Evolutionary conservation across 2,797 vertebrate genomes (phyloP).

Genomic region (Buceros bicornis): DNA sequence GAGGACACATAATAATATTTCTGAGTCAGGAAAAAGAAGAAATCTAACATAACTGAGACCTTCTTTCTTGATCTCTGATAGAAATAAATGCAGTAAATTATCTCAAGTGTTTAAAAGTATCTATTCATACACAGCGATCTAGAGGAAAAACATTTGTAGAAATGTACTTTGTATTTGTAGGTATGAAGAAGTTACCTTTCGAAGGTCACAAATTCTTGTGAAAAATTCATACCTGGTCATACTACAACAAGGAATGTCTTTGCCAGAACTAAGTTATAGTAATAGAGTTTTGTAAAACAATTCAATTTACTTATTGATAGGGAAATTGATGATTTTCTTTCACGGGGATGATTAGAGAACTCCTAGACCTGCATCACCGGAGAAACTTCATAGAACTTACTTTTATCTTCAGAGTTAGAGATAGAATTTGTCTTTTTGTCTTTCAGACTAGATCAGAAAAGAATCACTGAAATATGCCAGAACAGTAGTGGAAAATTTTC

Average conservation of each 20-base stretch:
- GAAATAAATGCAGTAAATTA: neutral
- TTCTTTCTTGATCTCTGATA: neutral
- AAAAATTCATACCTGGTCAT: neutral
- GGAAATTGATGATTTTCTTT: neutral
- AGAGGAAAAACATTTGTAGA: neutral
- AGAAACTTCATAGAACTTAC: neutral
- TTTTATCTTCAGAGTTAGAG: neutral
- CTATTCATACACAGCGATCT: neutral
- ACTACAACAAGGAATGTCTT: neutral
- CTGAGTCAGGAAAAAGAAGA: neutral
- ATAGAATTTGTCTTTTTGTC: neutral
- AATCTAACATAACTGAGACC: neutral
- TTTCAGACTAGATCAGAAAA: neutral
- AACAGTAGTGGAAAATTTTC: neutral
- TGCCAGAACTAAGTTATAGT: neutral
- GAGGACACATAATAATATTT: neutral
- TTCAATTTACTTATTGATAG: neutral
- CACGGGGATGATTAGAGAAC: neutral
- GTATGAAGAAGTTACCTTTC: neutral
- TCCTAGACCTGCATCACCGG: neutral
- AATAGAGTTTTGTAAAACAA: neutral
- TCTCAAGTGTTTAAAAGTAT: rapidly evolving
- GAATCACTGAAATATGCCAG: neutral
- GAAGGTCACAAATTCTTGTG: neutral
- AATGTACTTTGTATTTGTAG: neutral